These are phyloP conservation scores for Agapornis roseicollis DNA, from an alignment of 2,113 vertebrate genomes.

Conservation along the genomic window DNA sequence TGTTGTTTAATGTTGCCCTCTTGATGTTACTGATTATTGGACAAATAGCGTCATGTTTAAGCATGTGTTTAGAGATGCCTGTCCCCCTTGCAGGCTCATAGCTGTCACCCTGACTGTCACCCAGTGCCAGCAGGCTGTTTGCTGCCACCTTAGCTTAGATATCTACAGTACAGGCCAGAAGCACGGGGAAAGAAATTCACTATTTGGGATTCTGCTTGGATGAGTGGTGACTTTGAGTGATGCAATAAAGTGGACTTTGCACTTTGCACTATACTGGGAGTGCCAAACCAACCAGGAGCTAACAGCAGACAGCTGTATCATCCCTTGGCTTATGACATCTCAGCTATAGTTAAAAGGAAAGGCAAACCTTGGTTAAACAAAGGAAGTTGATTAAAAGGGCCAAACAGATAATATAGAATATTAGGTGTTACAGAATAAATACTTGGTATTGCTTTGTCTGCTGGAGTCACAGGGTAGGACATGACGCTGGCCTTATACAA, in stretches of 20 bases:
- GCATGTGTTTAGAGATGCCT: slow-evolving; percentile 62
- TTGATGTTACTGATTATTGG: slow-evolving; percentile 57
- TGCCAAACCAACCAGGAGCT: neutral
- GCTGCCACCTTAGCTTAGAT: neutral
- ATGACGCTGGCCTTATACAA: neutral
- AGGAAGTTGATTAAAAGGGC: neutral
- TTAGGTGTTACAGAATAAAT: neutral
- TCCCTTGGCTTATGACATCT: neutral
- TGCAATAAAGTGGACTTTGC: neutral
- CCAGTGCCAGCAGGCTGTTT: neutral
- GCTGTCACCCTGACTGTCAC: neutral
- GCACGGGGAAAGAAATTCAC: neutral
- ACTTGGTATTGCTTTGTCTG: neutral
- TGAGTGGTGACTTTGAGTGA: neutral
- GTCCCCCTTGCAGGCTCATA: neutral
- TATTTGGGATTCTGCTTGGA: neutral
- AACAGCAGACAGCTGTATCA: neutral
- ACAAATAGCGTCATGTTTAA: slow-evolving; percentile 42
- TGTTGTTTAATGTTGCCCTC: slow-evolving; percentile 56
- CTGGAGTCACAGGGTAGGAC: neutral
- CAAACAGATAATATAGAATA: neutral
- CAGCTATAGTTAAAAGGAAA: neutral
- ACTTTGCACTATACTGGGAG: neutral
- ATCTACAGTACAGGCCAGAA: neutral
- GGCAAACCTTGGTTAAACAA: neutral